Base-by-base conservation (phyloP, 1,140 invertebrate genomes). In the Metaphire vulgaris region DNA sequence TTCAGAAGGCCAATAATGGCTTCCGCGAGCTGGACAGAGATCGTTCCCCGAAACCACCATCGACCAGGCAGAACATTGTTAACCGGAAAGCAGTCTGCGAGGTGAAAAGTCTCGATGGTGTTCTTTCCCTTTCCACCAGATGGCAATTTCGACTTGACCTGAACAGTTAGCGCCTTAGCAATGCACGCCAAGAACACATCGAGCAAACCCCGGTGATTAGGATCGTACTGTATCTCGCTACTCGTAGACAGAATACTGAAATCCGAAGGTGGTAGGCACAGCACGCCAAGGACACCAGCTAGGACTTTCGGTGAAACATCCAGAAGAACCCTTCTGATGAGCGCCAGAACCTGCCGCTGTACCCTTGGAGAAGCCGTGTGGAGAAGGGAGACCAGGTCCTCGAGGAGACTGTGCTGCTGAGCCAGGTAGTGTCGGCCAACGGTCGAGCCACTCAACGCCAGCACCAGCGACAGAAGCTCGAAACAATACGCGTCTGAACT, bases 301-400 rank as follows among this genome's bases (percentile, higher is more conserved):
- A 89, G 80, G 21, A 83, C 83, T 74, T 85, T 85, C n/a, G 88
- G 88, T 14, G 91, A 89, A 21, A 95, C 92, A 86, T 93, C 92
- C 0, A 93, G 92, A n/a, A 96, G 83, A 75, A 96, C 93, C 81
- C 93, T 88, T 64, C 92, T 86, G 26, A 96, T 83, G 0, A 96
- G 86, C 1, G 91, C 90, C 30, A 90, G 92, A 28, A 97, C 90
- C 88, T 98, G 95, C 85, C 96, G 89, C 83, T 97, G 95, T 0
- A 98, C 94, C 75, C 96, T 88, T 69, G 95, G 94, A 78, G 95
- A 96, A 65, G 95, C 95, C 1, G 94, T 97, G 83, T 98, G 96
- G 15, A 98, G 86, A 2, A 98, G 86, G 77, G 91, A 92, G 1
- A 98, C 86, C 29, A 98, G 86, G 86, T 98, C 94, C 34, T 90